Conservation (phyloP, 1,140 invertebrate species). For the Trichonephila clavipes region DNA sequence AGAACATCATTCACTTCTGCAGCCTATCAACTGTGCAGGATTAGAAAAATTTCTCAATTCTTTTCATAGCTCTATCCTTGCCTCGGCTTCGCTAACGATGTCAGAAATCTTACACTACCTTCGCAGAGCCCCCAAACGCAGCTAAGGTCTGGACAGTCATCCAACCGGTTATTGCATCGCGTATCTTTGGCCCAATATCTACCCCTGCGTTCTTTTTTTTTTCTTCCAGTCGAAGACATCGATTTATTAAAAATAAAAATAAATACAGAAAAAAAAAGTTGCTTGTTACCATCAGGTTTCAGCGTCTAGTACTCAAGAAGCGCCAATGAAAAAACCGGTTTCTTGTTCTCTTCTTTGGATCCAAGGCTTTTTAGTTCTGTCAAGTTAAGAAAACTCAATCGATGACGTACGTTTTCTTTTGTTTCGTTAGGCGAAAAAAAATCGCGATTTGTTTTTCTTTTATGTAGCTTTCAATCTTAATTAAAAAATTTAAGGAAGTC, state of each 20-base stretch:
- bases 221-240: slow-evolving; percentile 36
- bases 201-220: neutral
- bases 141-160: slow-evolving; percentile 13
- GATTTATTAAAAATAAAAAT: slow-evolving; percentile 61
- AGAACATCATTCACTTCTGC: neutral
- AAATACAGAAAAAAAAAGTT: slow-evolving; percentile 12
- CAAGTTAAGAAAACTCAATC: neutral
- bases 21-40: neutral
- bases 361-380: neutral
- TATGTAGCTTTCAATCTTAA: neutral
- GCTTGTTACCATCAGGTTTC: neutral
- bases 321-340: slow-evolving; percentile 65
- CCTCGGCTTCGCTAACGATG: neutral
- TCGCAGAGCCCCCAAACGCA: neutral
- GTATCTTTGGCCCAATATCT: slow-evolving; percentile 32
- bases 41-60: neutral
- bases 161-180: slow-evolving; percentile 49
- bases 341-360: neutral
- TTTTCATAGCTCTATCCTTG: slow-evolving; percentile 7
- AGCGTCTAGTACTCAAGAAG: slow-evolving; percentile 12
- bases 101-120: neutral
- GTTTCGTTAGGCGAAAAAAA: neutral
- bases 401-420: neutral
- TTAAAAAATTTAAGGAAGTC: neutral
- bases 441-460: neutral